Evolutionary conservation across 2,113 vertebrate species (phyloP), one percentile per base, ranked within the genome.

Genomic region (Lophochroa leadbeateri): DNA sequence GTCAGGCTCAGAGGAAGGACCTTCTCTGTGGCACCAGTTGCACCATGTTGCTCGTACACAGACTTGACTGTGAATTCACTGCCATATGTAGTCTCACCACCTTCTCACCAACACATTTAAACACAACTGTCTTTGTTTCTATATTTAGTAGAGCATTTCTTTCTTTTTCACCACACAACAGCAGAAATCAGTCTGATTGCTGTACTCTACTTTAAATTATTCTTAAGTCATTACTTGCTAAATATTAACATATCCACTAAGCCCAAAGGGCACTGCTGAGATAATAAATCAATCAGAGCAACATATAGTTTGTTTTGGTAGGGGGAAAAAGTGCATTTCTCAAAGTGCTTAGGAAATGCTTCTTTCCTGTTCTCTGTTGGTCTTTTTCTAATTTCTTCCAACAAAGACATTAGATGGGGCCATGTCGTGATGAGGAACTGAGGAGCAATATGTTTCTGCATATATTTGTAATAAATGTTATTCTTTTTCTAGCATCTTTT

Each of bases 171-270:
- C 44, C 15, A 15, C 44, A 28, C 21, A 37, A n/a, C 55, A 68
- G 31, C 79, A 80, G 39, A 86, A 92, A 83, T 55, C 76, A 49
- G 39, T 86, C 71, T 63, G 5, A 29, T 67, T 90, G 37, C 60
- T 79, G 20, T 33, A 41, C 11, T 43, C 41, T 44, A 8, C 37
- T 74, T 88, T 67, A 74, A 76, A 49, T 86, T 76, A 76, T 82
- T 81, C 28, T 44, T 61, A 88, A 69, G 39, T 65, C 28, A 68
- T 82, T 72, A 93, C 93, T 67, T 92, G 82, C 78, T 77, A 93
- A 88, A 79, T 80, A 65, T 72, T 92, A 95, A 91, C 81, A 46
- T 20, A 90, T 46, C 92, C 43, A 71, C 39, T 65, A n/a, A 94
- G 55, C 68, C 85, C 0, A 1, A 83, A 92, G 68, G 83, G 39